These are phyloP conservation scores for Neopelma chrysocephalum DNA, from an alignment of 2,797 vertebrate genomes.

Conservation along the genomic window DNA sequence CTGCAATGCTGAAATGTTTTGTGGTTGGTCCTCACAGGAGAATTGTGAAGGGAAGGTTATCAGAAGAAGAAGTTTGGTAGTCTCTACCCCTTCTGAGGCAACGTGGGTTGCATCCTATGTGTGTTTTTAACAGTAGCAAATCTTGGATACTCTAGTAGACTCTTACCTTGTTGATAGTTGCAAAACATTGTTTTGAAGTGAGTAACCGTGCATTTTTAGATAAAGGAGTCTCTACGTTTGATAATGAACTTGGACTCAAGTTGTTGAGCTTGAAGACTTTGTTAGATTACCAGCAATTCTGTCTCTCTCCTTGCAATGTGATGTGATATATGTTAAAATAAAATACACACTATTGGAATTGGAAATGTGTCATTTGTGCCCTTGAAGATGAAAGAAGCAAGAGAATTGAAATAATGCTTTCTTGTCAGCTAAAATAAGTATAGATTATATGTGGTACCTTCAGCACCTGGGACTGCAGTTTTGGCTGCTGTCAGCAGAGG, in stretches of 20 bases:
- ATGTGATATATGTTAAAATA: neutral
- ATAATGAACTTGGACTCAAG: neutral
- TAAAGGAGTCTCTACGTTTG: neutral
- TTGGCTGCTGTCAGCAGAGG: neutral
- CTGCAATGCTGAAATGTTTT: fast-evolving
- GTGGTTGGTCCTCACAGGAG: neutral
- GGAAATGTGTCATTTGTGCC: neutral
- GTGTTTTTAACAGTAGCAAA: neutral
- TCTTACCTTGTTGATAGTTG: neutral
- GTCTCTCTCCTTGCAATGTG: neutral
- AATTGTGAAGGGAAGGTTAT: neutral
- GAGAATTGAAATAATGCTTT: neutral
- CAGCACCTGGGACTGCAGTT: neutral
- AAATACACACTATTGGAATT: neutral
- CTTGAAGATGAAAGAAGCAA: neutral
- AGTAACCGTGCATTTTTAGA: neutral
- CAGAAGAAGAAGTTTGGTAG: neutral
- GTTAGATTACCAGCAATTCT: neutral
- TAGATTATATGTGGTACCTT: neutral
- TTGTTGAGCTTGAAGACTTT: neutral
- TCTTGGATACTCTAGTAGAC: neutral
- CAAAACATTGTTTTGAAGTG: neutral
- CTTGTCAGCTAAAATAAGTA: neutral
- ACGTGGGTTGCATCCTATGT: neutral
- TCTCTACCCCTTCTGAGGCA: neutral